Conservation (phyloP, 2,797 vertebrate genomes). For the Rhynchotus rufescens region DNA sequence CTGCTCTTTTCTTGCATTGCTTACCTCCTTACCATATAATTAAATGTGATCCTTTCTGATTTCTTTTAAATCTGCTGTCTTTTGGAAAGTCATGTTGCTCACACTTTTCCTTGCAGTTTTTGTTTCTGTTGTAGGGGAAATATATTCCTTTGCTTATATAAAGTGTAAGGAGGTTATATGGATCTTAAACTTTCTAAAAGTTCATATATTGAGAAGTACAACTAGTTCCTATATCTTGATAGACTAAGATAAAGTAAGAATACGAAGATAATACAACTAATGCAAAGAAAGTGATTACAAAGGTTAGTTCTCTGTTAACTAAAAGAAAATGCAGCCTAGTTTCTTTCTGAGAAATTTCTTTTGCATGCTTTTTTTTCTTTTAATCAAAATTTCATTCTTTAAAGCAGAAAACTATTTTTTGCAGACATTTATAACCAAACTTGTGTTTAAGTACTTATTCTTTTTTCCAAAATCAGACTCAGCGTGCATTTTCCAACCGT, state of each 20-base stretch:
- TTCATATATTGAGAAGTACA: neutral
- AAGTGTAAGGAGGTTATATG: neutral
- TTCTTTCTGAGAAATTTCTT: neutral
- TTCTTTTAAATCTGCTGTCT: neutral
- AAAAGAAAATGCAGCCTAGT: neutral
- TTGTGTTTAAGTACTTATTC: neutral
- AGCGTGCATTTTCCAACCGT: neutral
- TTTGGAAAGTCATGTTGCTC: neutral
- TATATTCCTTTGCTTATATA: neutral
- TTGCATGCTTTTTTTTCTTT: constrained; percentile 8
- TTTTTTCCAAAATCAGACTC: neutral
- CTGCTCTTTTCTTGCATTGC: neutral
- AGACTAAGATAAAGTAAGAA: neutral
- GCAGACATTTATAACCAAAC: neutral
- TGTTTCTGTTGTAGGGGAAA: neutral
- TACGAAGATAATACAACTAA: neutral
- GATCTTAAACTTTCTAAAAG: neutral
- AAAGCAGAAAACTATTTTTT: neutral
- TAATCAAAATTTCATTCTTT: neutral
- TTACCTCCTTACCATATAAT: neutral
- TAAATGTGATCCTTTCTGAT: neutral
- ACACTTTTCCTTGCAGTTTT: neutral
- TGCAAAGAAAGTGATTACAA: neutral
- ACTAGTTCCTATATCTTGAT: neutral
- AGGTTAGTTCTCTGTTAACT: neutral